phyloP scores from a whole-genome alignment of 2,113 vertebrate genomes.

The Chaetops frenatus region DNA sequence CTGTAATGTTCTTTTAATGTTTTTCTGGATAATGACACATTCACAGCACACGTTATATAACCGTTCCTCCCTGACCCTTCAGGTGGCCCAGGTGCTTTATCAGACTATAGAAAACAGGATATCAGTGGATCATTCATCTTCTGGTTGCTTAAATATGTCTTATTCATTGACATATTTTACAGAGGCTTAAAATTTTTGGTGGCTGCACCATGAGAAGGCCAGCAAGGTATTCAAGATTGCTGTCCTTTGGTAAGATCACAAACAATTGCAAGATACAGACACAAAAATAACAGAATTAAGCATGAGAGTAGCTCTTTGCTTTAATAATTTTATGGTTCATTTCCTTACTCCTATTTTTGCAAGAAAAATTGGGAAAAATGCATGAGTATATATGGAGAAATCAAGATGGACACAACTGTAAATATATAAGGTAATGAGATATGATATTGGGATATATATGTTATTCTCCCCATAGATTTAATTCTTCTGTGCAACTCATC shows the following conservation, averaged over 20 bases:
- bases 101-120: neutral
- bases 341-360: neutral
- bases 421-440: neutral
- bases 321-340: neutral
- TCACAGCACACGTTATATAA: constrained; percentile 16
- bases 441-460: neutral
- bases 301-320: neutral
- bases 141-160: neutral
- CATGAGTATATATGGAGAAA: neutral
- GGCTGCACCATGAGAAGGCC: neutral
- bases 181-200: neutral
- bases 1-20: constrained; percentile 65
- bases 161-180: neutral
- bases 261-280: neutral
- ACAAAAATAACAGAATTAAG: neutral
- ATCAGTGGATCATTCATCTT: neutral
- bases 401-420: neutral
- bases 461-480: neutral
- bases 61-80: neutral
- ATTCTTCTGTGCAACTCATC: neutral
- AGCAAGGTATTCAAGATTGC: neutral
- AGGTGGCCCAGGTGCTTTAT: neutral
- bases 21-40: constrained; percentile 37
- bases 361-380: neutral
- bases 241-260: neutral